Base-by-base conservation (phyloP, 1,140 invertebrate genomes). In the Harlomillsia oculata region DNA sequence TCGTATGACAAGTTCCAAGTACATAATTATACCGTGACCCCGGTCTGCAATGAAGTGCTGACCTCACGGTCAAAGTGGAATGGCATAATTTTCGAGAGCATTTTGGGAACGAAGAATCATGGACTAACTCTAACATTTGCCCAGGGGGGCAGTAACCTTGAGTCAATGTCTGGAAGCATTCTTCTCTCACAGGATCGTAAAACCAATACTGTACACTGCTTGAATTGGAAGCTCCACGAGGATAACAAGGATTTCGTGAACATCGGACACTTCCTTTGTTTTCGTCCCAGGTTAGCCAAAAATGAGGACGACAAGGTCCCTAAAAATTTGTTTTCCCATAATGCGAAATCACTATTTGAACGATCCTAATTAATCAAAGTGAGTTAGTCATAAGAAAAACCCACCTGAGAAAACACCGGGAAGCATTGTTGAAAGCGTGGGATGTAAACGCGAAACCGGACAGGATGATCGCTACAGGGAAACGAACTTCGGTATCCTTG, bases 81-180 rank as follows among this genome's bases (percentile, higher is more conserved):
- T 48, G 5, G 18, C 45, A 48, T 18, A 29, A 8, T n/a, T n/a
- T 4, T 18, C 21, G 5, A 5, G 13, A 32, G 20, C 53, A 55
- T 20, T 55, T n/a, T 0, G 53, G 53, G 26, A 44, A 32, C n/a
- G 25, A 43, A 1, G 53, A 55, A 11, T 45, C 16, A 32, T 55
- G 53, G 25, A 44, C 32, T 43, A 55, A 23, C 29, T 55, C 53
- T 13, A 55, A 32, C 11, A 23, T 45, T 36, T 34, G 13, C 5
- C 53, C 43, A 20, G 1, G 13, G 0, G 28, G 41, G 16, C 53
- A 55, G 3, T 45, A 28, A 5, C 43, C 43, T n/a, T 28, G 43
- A 8, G 43, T 45, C 1, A 45, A 29, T 5, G 43, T n/a, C 20
- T 28, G 21, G 11, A 29, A 28, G 14, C 43, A 45, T 16, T 28